Percentiles rank a stretch among this genome's conserved stretches.
phyloP scores from a whole-genome alignment of 2,797 vertebrate genomes.

The Apodemus agrarius region DNA sequence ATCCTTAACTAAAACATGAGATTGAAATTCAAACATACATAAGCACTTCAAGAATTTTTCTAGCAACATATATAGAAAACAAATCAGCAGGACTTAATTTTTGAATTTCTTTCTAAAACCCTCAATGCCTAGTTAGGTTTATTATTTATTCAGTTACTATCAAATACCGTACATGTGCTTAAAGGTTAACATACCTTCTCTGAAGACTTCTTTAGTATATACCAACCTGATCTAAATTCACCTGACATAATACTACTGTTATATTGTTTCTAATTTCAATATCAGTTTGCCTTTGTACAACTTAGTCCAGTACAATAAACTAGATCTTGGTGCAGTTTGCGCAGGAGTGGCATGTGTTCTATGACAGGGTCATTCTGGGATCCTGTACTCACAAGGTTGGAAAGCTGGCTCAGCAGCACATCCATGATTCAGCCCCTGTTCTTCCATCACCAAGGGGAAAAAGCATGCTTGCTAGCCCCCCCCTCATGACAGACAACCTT shows the following conservation, averaged over 20 bases:
- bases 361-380: not conserved
- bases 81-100: constrained; percentile 32
- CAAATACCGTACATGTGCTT: constrained; percentile 2
- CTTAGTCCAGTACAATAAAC: constrained; percentile 32
- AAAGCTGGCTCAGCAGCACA: not conserved
- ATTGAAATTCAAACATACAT: constrained; percentile 59
- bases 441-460: not conserved
- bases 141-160: constrained; percentile 33
- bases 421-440: constrained; percentile 4
- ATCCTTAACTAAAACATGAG: constrained; percentile 28
- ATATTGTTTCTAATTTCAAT: constrained; percentile 55
- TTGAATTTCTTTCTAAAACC: constrained; percentile 48
- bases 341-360: not conserved
- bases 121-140: constrained; percentile 12
- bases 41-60: constrained; percentile 38
- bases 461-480: not conserved
- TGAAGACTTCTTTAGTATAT: constrained; percentile 35
- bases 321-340: not conserved
- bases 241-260: constrained; percentile 32
- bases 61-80: constrained; percentile 42
- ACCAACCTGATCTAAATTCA: not conserved
- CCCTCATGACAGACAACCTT: not conserved
- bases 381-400: not conserved
- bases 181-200: constrained; percentile 53
- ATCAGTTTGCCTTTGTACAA: not conserved